Percentiles rank a stretch among this genome's conserved stretches.
These are phyloP conservation scores for Drosophila littoralis DNA, from an alignment of 1,140 invertebrate species.

Conservation along the genomic window DNA sequence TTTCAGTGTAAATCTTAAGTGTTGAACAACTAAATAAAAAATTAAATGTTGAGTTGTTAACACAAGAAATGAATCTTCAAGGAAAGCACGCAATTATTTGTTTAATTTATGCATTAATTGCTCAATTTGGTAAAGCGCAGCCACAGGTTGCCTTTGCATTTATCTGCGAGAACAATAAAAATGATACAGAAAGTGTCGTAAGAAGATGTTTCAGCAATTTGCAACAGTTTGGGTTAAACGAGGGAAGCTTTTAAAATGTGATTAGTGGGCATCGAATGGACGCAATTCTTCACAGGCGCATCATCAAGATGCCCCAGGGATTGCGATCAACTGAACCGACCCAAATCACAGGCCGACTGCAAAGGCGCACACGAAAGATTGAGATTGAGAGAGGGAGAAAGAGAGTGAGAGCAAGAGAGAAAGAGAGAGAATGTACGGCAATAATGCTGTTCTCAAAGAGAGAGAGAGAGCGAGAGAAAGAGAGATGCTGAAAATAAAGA, in stretches of 20 bases:
- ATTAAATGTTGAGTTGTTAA: not conserved
- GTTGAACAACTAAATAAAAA: not conserved
- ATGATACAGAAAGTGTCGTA: constrained; percentile 1
- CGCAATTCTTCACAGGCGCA: constrained; percentile 6
- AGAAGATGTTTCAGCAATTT: constrained; percentile 28
- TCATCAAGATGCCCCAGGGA: constrained; percentile 7
- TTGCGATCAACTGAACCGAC: constrained; percentile 23
- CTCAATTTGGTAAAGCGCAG: too few species aligned
- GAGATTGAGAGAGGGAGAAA: not conserved
- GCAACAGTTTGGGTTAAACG: constrained; percentile 9
- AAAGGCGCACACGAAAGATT: constrained; percentile 7
- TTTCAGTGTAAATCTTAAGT: too few species aligned
- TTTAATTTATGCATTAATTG: too few species aligned
- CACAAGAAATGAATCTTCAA: too few species aligned
- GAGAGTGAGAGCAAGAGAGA: constrained; percentile 2
- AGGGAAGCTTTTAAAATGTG: constrained; percentile 48
- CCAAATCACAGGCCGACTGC: constrained; percentile 42
- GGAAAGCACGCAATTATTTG: too few species aligned
- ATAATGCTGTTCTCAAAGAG: constrained; percentile 61
- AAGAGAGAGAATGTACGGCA: constrained; percentile 57
- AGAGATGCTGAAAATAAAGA: constrained; percentile 10
- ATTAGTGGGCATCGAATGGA: constrained; percentile 49
- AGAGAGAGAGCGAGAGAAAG: constrained; percentile 40
- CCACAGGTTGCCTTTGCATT: not conserved
- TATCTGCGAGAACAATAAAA: not conserved